Evolutionary conservation across 2,888 invertebrate species (phyloP).

Genomic region (Drosophila paranaensis): DNA sequence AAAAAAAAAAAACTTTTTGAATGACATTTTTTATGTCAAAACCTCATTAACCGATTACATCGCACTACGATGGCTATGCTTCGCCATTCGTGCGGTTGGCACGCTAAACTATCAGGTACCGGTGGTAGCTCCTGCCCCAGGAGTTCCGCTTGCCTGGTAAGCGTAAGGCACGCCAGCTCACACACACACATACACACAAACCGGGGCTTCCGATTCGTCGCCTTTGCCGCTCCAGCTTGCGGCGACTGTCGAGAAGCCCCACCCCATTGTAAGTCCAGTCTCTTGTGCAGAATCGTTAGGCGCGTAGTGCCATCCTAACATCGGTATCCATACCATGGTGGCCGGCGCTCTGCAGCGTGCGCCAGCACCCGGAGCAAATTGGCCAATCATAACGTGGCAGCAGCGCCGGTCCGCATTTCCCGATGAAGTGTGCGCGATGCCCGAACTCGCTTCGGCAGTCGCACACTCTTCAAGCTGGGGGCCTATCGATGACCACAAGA

Average conservation of each 20-base stretch:
- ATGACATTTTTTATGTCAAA: constrained; percentile 15
- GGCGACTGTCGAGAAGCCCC: constrained; percentile 46
- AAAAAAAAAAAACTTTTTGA: constrained; percentile 15
- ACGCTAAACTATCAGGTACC: constrained; percentile 51
- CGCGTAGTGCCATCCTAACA: constrained; percentile 46
- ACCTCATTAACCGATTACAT: constrained; percentile 17
- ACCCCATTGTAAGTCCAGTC: constrained; percentile 27
- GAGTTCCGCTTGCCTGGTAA: constrained; percentile 25
- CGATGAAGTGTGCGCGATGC: constrained; percentile 16
- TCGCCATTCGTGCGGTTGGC: constrained; percentile 82
- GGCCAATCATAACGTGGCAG: constrained; percentile 25
- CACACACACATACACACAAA: not conserved
- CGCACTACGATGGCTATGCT: constrained; percentile 78
- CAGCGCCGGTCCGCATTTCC: constrained; percentile 34
- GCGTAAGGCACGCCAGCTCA: constrained; percentile 61
- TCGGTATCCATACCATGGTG: constrained; percentile 25
- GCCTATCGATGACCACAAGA: constrained; percentile 62
- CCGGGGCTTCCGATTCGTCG: constrained; percentile 57
- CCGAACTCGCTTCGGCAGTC: not conserved
- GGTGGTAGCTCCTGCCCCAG: constrained; percentile 3
- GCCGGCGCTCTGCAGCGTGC: constrained; percentile 33
- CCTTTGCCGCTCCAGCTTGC: constrained; percentile 47
- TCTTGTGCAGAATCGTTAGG: constrained; percentile 61
- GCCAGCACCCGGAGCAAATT: constrained; percentile 53
- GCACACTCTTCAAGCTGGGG: constrained; percentile 41